Evolutionary conservation across 2,888 invertebrate genomes (phyloP), one percentile per base, ranked within the genome.

Genomic region (Romanomermis culicivorax): DNA sequence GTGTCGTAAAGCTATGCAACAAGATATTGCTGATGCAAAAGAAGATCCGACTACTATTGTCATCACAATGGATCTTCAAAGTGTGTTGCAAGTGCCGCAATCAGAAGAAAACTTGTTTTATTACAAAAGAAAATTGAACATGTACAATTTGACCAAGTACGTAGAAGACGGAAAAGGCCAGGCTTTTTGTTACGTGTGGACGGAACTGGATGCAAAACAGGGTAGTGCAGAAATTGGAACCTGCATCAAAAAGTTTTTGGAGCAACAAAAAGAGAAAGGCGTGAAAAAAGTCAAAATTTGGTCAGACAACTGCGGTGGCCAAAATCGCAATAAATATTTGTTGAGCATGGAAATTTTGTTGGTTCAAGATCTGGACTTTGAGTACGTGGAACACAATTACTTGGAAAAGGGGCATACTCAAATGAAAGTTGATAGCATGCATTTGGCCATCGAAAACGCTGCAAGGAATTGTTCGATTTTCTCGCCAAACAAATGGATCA

Each of bases 391-490:
- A 11, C 50, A 49, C 26, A 25, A 29, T 7, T 49, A n/a, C 27
- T 29, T 49, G 25, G 50, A 49, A 27, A 4, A 11, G 4, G 50
- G 50, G 4, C 50, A 49, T 49, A 49, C 50, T 14, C 27, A 27
- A 7, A 49, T 49, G 50, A 23, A 27, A 25, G 25, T 25, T 49
- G 50, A 49, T 49, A 27, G 27, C 26, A 49, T 49, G 50, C 50
- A 49, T 27, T 25, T 29, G 29, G 11, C 27, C 4, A 49, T 49
- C 23, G 50, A 49, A 23, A 11, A 20, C 25, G 50, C 50, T 11
- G 23, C 11, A 7, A 11, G 23, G 17, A n/a, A n/a, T 23, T n/a
- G 23, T n/a, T n/a, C 45, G 4, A 23, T 45, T 23, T 45, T 45
- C 23, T n/a, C 17, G 17, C 45, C 23, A 23, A 45, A n/a, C 23